phyloP scores from a whole-genome alignment of 2,888 invertebrate genomes.

The Xestia xanthographa region DNA sequence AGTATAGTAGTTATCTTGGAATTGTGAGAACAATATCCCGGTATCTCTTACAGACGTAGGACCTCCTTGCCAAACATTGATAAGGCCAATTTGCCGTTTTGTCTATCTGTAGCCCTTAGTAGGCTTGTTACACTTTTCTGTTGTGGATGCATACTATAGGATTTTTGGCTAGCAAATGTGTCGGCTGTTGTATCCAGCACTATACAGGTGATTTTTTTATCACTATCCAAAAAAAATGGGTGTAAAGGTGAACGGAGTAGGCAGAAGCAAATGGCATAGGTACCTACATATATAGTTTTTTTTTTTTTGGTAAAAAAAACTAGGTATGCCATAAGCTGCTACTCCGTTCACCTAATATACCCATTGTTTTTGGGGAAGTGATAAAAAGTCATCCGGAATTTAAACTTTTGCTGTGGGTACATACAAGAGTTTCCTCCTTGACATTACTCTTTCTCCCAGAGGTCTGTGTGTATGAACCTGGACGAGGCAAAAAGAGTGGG shows the following conservation, averaged over 20 bases:
- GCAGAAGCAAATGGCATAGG: too few relatives aligned
- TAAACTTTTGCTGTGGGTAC: too few relatives aligned
- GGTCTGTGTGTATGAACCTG: background rate
- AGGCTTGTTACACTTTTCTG: background rate
- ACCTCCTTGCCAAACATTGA: background rate
- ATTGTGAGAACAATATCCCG: too few relatives aligned
- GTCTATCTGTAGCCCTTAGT: background rate
- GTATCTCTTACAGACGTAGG: background rate
- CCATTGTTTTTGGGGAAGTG: too few relatives aligned
- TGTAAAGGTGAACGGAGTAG: too few relatives aligned
- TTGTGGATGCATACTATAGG: background rate
- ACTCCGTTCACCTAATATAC: too few relatives aligned
- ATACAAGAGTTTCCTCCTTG: background rate
- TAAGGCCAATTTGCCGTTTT: background rate
- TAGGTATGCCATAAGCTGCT: too few relatives aligned
- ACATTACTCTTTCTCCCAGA: background rate
- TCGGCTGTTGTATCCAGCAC: background rate
- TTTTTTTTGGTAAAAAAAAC: too few relatives aligned
- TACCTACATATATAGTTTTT: too few relatives aligned
- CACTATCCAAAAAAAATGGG: too few relatives aligned
- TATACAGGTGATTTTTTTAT: background rate
- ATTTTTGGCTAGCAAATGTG: background rate
- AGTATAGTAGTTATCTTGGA: too few relatives aligned
- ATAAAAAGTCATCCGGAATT: too few relatives aligned
- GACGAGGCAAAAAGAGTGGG: background rate